Percentiles rank a stretch among this genome's conserved stretches.
Evolutionary conservation across 2,888 invertebrate species (phyloP).

Genomic region (Temnothorax rugatulus): DNA sequence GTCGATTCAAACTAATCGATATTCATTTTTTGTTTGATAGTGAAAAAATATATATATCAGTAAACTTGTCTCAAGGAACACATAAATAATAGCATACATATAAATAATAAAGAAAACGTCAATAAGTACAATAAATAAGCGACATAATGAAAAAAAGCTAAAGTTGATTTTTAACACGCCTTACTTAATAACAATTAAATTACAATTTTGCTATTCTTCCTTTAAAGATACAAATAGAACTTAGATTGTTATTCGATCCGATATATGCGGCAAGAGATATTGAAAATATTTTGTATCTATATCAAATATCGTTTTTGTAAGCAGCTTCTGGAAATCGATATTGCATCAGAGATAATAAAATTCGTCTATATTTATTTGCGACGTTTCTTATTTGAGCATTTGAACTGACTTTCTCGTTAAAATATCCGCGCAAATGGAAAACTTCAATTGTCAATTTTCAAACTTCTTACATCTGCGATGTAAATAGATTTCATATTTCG

Average conservation of each 20-base stretch:
- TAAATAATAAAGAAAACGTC: conserved; percentile 7
- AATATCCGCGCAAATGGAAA: background rate
- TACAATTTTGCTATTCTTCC: background rate
- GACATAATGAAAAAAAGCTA: background rate
- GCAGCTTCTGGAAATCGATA: background rate
- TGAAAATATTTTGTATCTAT: background rate
- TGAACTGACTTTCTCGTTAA: background rate
- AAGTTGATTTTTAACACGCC: background rate
- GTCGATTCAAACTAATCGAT: background rate
- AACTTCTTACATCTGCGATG: background rate
- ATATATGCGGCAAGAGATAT: background rate
- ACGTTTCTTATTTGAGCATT: background rate
- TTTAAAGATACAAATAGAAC: background rate
- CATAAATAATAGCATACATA: conserved; percentile 2
- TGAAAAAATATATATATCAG: background rate
- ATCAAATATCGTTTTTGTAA: background rate
- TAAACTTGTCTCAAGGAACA: background rate
- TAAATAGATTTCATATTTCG: background rate
- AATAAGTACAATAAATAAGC: conserved; percentile 1
- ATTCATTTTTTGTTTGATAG: background rate
- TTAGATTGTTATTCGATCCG: background rate
- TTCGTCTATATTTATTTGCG: background rate
- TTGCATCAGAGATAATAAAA: background rate
- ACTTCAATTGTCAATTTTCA: background rate
- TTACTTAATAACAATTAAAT: background rate